These are phyloP conservation scores for Myopa testacea DNA, from an alignment of 2,888 invertebrate genomes.

Conservation along the genomic window DNA sequence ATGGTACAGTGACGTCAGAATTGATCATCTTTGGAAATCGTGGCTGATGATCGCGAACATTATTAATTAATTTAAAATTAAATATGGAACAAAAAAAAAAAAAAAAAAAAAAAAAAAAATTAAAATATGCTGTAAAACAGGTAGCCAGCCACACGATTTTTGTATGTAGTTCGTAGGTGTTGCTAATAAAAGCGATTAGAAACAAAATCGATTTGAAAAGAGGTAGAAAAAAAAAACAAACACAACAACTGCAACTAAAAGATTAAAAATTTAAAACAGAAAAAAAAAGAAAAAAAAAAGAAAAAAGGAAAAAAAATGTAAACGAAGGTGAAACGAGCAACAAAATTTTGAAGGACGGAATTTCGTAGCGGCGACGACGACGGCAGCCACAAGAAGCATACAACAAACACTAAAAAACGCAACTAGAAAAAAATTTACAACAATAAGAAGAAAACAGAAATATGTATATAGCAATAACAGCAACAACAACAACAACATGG, in stretches of 20 bases:
- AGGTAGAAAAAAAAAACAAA: not conserved
- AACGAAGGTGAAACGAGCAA: constrained; percentile 10
- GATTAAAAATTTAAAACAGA: constrained; percentile 5
- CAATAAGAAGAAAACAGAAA: not conserved
- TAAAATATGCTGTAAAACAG: not conserved
- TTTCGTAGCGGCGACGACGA: constrained; percentile 36
- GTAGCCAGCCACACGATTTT: not conserved
- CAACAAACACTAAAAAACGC: not conserved
- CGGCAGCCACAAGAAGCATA: not conserved
- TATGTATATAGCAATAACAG: not conserved
- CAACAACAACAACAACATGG: not conserved
- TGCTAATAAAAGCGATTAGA: constrained; percentile 23
- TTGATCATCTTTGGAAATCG: too few species aligned
- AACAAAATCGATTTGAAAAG: constrained; percentile 23
- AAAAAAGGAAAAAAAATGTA: not conserved
- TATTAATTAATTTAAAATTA: too few species aligned
- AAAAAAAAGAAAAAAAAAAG: not conserved
- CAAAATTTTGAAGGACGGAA: constrained; percentile 43
- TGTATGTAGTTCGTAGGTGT: constrained; percentile 3
- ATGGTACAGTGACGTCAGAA: too few species aligned
- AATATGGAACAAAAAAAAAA: not conserved
- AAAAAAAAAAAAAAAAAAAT: not conserved
- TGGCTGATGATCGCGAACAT: too few species aligned
- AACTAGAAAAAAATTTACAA: not conserved
- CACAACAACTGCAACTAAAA: not conserved